Evolutionary conservation across 2,888 invertebrate species (phyloP).

Genomic region (Melangyna quadrimaculata): DNA sequence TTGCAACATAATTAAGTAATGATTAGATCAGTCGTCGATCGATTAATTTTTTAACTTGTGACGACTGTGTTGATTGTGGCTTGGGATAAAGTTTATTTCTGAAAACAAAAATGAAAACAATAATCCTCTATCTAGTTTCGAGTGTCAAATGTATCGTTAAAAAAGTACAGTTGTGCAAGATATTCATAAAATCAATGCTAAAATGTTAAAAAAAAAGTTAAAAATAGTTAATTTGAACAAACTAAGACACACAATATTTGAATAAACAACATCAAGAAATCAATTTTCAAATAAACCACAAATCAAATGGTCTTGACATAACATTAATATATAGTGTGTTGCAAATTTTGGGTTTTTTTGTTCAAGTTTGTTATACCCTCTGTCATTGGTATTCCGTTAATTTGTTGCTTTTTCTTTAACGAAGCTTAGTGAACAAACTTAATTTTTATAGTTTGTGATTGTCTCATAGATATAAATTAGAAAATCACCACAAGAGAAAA

Average conservation of each 20-base stretch:
- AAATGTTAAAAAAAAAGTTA: neutral
- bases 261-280: slow-evolving; percentile 4
- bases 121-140: neutral
- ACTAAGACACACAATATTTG: neutral
- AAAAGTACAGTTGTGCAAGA: neutral
- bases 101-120: neutral
- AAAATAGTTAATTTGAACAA: neutral
- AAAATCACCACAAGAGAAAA: neutral
- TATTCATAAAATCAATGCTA: neutral
- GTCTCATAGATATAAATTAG: neutral
- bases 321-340: neutral
- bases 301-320: slow-evolving; percentile 10
- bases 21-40: slow-evolving; percentile 69
- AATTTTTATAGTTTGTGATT: neutral
- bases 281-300: neutral
- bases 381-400: neutral
- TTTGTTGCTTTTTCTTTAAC: neutral
- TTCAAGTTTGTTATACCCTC: neutral
- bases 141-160: slow-evolving; percentile 17
- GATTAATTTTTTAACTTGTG: slow-evolving; percentile 57
- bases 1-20: slow-evolving; percentile 64
- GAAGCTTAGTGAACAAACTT: neutral
- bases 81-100: slow-evolving; percentile 1
- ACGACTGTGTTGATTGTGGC: slow-evolving; percentile 9
- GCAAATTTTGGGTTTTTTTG: neutral